These are phyloP conservation scores for Neosilurus mollespiculum DNA, from an alignment of 2,797 vertebrate species.

Conservation along the genomic window DNA sequence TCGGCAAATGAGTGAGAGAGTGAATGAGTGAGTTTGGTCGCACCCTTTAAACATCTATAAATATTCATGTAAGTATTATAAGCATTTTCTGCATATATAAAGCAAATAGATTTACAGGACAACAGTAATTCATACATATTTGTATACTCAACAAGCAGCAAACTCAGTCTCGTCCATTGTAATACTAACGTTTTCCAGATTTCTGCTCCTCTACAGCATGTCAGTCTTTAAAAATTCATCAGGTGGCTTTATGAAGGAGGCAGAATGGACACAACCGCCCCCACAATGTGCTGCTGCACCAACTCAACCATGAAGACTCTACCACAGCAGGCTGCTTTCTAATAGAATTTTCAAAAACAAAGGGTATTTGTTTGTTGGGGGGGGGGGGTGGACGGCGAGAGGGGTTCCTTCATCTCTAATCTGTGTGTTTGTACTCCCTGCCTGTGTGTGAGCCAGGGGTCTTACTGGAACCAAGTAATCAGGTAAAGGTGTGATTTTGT, in stretches of 20 bases:
- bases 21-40: too few relatives aligned
- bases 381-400: background rate
- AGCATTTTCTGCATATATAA: background rate
- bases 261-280: constrained; percentile 56
- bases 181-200: constrained; percentile 9
- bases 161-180: background rate
- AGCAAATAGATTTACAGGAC: background rate
- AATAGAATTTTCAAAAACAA: constrained; percentile 32
- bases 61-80: background rate
- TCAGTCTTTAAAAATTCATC: constrained; percentile 56
- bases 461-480: constrained; percentile 43
- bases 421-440: constrained; percentile 14
- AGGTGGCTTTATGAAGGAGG: constrained; percentile 34
- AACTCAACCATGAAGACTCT: constrained; percentile 62
- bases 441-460: constrained; percentile 1
- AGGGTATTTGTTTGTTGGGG: background rate
- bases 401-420: constrained; percentile 12
- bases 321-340: constrained; percentile 49
- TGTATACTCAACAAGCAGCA: background rate
- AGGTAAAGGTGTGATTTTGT: constrained; percentile 37
- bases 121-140: background rate
- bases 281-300: constrained; percentile 65
- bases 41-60: background rate
- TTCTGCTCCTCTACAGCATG: constrained; percentile 6
- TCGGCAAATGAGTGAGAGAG: too few relatives aligned